Evolutionary conservation across 2,888 invertebrate genomes (phyloP), one percentile per base, ranked within the genome.

Genomic region (Tipula confusa): DNA sequence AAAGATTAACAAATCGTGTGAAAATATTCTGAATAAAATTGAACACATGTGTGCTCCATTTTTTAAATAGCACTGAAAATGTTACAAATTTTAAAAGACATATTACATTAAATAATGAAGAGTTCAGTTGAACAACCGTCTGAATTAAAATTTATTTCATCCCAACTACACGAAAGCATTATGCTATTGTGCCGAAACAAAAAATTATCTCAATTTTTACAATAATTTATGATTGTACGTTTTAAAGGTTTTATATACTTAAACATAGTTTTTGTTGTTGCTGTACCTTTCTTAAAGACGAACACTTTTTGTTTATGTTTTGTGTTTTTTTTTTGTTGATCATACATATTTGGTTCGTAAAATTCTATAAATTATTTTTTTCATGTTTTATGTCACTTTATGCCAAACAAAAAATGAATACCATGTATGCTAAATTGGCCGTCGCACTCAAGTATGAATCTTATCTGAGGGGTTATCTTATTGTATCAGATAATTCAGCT

Each of bases 1-100:
- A 64, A 64, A 64, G 64, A 64, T 64, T 64, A 64, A 64, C 64
- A 64, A 64, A 64, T 64, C 64, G 64, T 64, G 64, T 64, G 64
- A 64, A 64, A 64, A 64, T 64, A 64, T 11, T 64, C 11, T 24
- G 9, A 64, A 24, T 64, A 9, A 11, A 64, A 64, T 24, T 9
- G 64, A 64, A 64, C 64, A 64, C 24, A 64, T 64, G 64, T 64
- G 64, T 24, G 24, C 64, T 64, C 64, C 15, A 64, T 11, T 24
- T 64, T 64, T 7, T 43, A 15, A 6, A 24, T 24, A 24, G 64
- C 24, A 64, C 9, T 64, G 64, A 64, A 64, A 24, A 64, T 64
- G 64, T 64, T 64, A 24, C 64, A 64, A 64, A 13, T 43, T n/a
- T 43, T 64, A 24, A 2, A 2, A 36, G 5, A 33, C 33, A 33